Percentiles rank a stretch among this genome's conserved stretches.
These are phyloP conservation scores for Gnatocerus cornutus DNA, from an alignment of 2,888 invertebrate species.

Conservation along the genomic window DNA sequence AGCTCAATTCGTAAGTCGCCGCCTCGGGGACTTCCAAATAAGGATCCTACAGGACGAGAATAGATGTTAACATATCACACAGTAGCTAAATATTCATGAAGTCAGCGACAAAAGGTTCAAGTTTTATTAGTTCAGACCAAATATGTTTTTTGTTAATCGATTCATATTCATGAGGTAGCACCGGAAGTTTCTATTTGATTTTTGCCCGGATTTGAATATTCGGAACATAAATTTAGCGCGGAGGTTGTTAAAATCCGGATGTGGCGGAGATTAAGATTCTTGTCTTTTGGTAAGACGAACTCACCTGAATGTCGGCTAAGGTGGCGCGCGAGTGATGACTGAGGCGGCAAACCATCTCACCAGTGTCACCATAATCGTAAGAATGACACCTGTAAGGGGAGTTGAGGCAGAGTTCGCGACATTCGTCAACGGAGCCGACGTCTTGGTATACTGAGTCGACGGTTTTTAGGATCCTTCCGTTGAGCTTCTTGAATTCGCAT, in stretches of 20 bases:
- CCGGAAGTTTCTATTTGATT: constrained; percentile 17
- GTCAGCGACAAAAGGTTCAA: constrained; percentile 30
- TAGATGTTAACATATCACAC: constrained; percentile 38
- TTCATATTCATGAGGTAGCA: constrained; percentile 25
- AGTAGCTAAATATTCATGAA: constrained; percentile 39
- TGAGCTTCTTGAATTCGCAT: constrained; percentile 93
- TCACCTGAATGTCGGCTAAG: constrained; percentile 88
- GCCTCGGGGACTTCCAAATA: constrained; percentile 93
- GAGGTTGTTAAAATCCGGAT: constrained; percentile 17
- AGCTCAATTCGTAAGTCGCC: constrained; percentile 92
- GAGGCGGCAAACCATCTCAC: constrained; percentile 93
- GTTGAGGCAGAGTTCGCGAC: constrained; percentile 90
- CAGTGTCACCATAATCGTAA: constrained; percentile 94
- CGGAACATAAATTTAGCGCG: constrained; percentile 6
- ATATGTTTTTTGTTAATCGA: constrained; percentile 3
- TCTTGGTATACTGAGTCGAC: constrained; percentile 95
- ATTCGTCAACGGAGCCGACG: constrained; percentile 89
- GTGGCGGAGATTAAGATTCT: neutral
- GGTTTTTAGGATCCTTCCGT: constrained; percentile 91
- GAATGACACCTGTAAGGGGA: constrained; percentile 94
- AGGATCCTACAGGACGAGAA: constrained; percentile 77
- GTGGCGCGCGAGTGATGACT: constrained; percentile 94
- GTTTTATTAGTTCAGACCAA: constrained; percentile 26
- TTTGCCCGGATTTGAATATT: constrained; percentile 22
- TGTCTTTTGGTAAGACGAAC: constrained; percentile 42